Base-by-base conservation (phyloP, 2,797 vertebrate species). In the Oryzias dopingdopingensis region DNA sequence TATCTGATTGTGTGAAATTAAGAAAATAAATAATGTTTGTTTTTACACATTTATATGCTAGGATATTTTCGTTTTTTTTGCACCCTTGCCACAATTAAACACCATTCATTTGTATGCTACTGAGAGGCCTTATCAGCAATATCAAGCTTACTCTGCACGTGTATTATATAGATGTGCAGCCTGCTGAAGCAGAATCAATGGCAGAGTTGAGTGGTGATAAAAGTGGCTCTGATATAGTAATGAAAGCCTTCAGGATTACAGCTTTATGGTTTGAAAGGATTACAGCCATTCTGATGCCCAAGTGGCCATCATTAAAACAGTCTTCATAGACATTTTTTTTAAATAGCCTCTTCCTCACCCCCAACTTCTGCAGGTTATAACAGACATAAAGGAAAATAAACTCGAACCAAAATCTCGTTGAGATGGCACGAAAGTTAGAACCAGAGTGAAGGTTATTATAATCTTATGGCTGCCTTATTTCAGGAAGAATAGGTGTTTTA, bases 341-440 rank as follows among this genome's bases (percentile, higher is more conserved):
- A 14, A 47, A 40, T 57, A 63, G 16, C 20, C 18, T 53, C 14
- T 10, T 48, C 15, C 14, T 16, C n/a, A 7, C 14, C 14, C 32
- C 15, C 14, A 4, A 16, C 49, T 40, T 26, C 44, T 48, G 42
- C 57, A 42, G 55, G 17, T 43, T n/a, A 17, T 14, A 16, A 24
- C 18, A 47, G 6, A 12, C 54, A 61, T 16, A 56, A 42, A 52
- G 29, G 15, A 40, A 61, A 42, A 66, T 16, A 13, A 32, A 61
- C 26, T 48, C 7, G 18, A 49, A 50, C 17, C 42, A 18, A 52
- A n/a, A 46, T 13, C 29, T 20, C 42, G 22, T 63, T 12, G 16
- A 22, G 51, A 72, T 58, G 20, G 42, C 22, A 48, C 7, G 5
- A 42, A 49, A 56, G 20, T 48, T 32, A n/a, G 24, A 59, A 37